These are phyloP conservation scores for Sebastes diploproa DNA, from an alignment of 2,797 vertebrate species.

Conservation along the genomic window DNA sequence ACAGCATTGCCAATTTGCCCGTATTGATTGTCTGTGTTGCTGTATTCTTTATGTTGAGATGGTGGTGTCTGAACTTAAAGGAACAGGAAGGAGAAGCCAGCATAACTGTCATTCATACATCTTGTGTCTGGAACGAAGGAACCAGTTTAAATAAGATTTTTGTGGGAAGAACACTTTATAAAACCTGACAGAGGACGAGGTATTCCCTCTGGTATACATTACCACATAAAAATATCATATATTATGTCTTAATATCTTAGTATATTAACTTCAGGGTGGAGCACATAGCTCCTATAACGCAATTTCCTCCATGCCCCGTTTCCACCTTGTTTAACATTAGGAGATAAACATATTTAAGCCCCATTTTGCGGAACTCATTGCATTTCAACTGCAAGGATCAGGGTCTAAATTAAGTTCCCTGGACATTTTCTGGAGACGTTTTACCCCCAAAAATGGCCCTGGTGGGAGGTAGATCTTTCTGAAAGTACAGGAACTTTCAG, in stretches of 20 bases:
- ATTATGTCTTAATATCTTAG: not conserved
- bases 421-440: too few species aligned
- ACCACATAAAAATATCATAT: not conserved
- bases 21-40: constrained; percentile 45
- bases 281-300: not conserved
- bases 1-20: constrained; percentile 46
- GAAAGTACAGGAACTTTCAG: too few species aligned
- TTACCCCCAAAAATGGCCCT: too few species aligned
- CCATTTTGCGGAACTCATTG: too few species aligned
- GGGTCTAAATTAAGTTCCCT: too few species aligned
- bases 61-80: constrained; percentile 5
- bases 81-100: not conserved
- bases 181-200: not conserved
- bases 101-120: not conserved
- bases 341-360: not conserved
- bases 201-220: not conserved
- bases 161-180: not conserved
- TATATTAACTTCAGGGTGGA: not conserved
- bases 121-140: not conserved
- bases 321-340: not conserved
- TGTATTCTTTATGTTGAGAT: constrained; percentile 20
- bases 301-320: not conserved
- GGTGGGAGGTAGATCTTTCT: too few species aligned
- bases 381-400: too few species aligned
- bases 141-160: not conserved